Conservation (phyloP, 2,113 vertebrate species). For the Eonycteris spelaea region DNA sequence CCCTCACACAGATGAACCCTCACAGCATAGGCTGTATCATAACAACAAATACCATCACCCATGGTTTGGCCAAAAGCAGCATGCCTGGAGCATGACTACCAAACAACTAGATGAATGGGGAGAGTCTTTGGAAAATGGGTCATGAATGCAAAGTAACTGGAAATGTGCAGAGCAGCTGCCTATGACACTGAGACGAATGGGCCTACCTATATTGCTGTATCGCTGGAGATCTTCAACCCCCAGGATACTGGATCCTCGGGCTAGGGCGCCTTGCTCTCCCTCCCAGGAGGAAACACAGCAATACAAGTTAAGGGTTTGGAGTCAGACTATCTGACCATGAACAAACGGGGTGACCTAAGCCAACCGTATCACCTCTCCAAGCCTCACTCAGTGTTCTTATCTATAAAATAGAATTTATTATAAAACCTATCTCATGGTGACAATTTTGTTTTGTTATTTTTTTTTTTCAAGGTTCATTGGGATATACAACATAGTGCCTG, state of each 20-base stretch:
- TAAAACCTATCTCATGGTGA: not conserved
- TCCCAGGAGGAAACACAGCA: not conserved
- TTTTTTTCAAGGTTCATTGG: not conserved
- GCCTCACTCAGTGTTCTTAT: not conserved
- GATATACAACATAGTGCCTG: not conserved
- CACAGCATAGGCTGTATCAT: not conserved
- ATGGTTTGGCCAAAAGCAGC: not conserved
- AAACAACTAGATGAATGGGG: not conserved
- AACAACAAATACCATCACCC: not conserved
- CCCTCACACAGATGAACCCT: not conserved
- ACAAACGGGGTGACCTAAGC: not conserved
- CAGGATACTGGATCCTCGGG: not conserved
- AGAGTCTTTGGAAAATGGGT: not conserved
- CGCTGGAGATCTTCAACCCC: not conserved
- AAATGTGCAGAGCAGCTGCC: not conserved
- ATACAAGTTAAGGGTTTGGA: not conserved
- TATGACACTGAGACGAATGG: not conserved
- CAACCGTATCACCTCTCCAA: not conserved
- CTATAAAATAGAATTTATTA: not conserved
- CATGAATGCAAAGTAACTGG: not conserved
- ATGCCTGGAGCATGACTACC: not conserved
- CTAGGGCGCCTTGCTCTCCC: not conserved
- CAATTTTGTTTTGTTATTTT: not conserved
- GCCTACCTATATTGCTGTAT: not conserved
- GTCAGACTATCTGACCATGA: not conserved